Evolutionary conservation across 2,888 invertebrate genomes (phyloP), one percentile per base, ranked within the genome.

Genomic region (Rhagium mordax): DNA sequence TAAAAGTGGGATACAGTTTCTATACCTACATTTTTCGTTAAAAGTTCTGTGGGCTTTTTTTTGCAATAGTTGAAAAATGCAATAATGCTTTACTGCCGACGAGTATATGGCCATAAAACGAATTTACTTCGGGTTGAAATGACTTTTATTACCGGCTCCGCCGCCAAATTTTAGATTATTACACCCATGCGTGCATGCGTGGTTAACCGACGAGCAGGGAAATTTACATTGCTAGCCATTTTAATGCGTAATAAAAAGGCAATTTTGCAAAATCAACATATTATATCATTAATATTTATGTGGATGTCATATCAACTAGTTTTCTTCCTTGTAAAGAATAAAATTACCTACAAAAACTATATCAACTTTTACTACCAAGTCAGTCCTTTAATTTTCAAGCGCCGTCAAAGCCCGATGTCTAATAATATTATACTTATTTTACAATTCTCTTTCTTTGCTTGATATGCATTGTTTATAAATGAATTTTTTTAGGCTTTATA

Each of bases 131-230:
- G 51, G 41, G 33, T 53, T 65, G 21, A 53, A 53, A 53, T 53
- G 65, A 65, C 65, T 65, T 65, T 65, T 65, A 53, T 53, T 51
- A 65, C 65, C 65, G 53, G 65, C 65, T 51, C 65, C 65, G 65
- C 65, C 65, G 65, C 65, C 65, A 53, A 65, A 65, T 55, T 65
- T 51, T 48, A 65, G 65, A 13, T 27, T 65, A 65, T 65, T 65
- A 65, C 15, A 20, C 33, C 33, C 21, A 29, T 65, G 65, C 65
- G 65, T 65, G 47, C 24, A 62, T 20, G 62, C 20, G 62, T 47
- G 27, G 15, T 64, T 24, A n/a, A 13, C 24, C 18, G 15, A 15
- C 21, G 24, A 15, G n/a, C n/a, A n/a, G 33, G 61, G 20, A 41
- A 33, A 41, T 47, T 61, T 55, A 27, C 27, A 55, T 2, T n/a